phyloP scores from a whole-genome alignment of 2,888 invertebrate genomes.

The Eulithis prunata region DNA sequence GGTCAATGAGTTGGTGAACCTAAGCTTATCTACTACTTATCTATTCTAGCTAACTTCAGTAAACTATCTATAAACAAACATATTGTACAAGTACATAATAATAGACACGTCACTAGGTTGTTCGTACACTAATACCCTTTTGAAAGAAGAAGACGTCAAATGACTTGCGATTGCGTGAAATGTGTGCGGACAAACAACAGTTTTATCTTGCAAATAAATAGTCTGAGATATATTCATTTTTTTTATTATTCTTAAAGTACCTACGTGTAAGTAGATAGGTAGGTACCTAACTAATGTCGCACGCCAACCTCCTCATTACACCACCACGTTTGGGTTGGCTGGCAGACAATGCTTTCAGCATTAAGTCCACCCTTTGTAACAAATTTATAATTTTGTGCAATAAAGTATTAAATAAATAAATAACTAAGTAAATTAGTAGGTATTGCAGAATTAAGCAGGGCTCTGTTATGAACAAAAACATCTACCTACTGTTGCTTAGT shows the following conservation, averaged over 20 bases:
- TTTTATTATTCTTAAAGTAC: background rate
- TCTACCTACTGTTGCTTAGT: no score
- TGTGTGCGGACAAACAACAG: constrained; percentile 27
- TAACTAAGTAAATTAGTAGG: no score
- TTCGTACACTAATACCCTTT: constrained; percentile 6
- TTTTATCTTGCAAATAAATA: constrained; percentile 40
- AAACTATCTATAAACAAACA: background rate
- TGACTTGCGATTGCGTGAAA: background rate
- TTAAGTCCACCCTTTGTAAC: no score
- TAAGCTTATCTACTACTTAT: background rate
- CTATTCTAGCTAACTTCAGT: background rate
- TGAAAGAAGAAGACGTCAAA: no score
- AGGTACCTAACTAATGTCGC: no score
- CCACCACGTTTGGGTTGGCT: no score
- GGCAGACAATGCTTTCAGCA: no score
- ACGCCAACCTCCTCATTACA: no score
- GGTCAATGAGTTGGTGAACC: background rate
- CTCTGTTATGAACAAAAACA: no score
- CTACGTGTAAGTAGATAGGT: background rate
- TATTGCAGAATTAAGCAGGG: no score
- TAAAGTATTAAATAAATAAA: no score
- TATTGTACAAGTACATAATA: background rate
- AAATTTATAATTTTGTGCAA: no score
- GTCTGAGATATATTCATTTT: constrained; percentile 29
- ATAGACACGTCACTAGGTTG: background rate